phyloP scores from a whole-genome alignment of 2,113 vertebrate species.

The Irena cyanogastra region DNA sequence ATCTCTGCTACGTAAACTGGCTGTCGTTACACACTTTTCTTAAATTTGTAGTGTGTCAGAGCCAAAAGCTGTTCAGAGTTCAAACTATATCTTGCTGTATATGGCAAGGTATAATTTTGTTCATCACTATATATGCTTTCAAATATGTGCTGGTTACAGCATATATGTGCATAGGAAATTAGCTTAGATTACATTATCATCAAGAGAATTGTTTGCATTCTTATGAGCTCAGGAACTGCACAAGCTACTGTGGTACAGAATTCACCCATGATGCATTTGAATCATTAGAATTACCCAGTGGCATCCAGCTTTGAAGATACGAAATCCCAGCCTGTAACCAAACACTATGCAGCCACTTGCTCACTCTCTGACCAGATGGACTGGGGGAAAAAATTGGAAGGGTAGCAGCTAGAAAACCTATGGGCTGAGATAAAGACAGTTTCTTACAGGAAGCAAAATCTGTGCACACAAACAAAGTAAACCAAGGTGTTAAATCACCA shows the following conservation, averaged over 20 bases:
- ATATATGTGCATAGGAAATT: neutral
- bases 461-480: neutral
- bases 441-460: neutral
- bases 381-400: rapidly evolving
- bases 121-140: neutral
- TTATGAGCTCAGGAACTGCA: neutral
- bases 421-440: neutral
- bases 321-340: neutral
- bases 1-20: neutral
- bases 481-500: neutral
- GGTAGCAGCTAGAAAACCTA: neutral
- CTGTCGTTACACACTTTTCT: neutral
- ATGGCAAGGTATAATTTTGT: neutral
- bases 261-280: neutral
- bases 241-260: neutral
- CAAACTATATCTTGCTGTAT: neutral
- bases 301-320: neutral
- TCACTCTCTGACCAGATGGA: neutral
- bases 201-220: neutral
- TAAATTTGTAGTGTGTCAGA: neutral
- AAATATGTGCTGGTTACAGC: neutral
- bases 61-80: neutral
- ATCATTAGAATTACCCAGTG: neutral
- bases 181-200: neutral
- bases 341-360: neutral